Base-by-base conservation (phyloP, 2,113 vertebrate species). In the Diphyllodes magnificus region DNA sequence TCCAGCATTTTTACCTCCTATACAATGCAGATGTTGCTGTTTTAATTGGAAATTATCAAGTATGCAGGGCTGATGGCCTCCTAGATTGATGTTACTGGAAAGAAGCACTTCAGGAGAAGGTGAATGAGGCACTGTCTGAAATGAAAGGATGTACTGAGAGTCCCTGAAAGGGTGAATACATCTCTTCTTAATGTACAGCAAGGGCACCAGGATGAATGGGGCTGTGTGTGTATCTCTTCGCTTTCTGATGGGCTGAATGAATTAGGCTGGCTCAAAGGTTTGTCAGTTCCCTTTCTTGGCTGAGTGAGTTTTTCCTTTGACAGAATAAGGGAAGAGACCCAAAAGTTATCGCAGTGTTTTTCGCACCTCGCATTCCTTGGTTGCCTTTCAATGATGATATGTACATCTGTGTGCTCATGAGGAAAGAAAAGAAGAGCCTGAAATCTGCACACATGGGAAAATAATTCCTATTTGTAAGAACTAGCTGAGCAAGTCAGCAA, bases 51-150 rank as follows among this genome's bases (percentile, higher is more conserved):
- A 90, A 90, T 80, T 14, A 92, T 78, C 81, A 82, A 71, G 69
- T 27, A 88, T 81, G 75, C 90, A 80, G 56, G 42, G 35, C 66
- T 66, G 31, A 51, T 42, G 86, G 71, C 44, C 72, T 75, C 44
- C 45, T 63, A 42, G 40, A 69, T 40, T 64, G 68, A 24, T 53
- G 25, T 49, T 83, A 49, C 51, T 90, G 79, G 69, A 95, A 95
- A 59, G 44, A 88, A 94, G 56, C 68, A 40, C 92, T 94, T 86
- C 51, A 71, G 76, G 49, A 86, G 95, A 78, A 96, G 92, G 95
- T 94, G 90, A 94, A 95, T 92, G 93, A 88, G 51, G 79, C 88
- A 90, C 88, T 97, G 93, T 93, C 64, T 47, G 45, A 78, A 94
- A 71, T 90, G 92, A 96, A 96, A 94, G 82, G 79, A 50, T 2